Conservation (phyloP, 2,888 invertebrate species). For the Drosophila neoperkinsi region DNA sequence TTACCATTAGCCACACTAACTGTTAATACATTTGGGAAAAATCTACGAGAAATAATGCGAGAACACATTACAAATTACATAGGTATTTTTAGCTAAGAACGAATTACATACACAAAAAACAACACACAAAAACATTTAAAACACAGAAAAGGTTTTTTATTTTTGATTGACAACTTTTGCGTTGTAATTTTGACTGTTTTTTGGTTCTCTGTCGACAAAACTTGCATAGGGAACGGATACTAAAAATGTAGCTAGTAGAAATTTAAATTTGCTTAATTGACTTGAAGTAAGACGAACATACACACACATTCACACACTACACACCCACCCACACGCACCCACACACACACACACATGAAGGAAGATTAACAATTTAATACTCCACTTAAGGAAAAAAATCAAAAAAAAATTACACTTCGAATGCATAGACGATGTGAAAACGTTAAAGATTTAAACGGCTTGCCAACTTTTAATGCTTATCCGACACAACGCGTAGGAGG, state of each 20-base stretch:
- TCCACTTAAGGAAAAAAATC: conserved; percentile 53
- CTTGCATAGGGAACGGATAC: conserved; percentile 40
- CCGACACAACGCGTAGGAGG: conserved; percentile 71
- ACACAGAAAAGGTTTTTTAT: conserved; percentile 3
- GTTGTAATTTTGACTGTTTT: conserved; percentile 29
- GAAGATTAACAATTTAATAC: conserved; percentile 69
- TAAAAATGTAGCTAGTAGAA: conserved; percentile 73
- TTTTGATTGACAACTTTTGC: conserved; percentile 8
- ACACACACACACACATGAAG: conserved; percentile 38
- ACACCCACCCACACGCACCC: conserved; percentile 13
- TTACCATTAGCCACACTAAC: conserved; percentile 38
- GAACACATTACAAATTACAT: conserved; percentile 34
- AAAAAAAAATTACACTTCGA: conserved; percentile 18
- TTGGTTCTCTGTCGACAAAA: conserved; percentile 19
- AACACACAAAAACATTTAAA: conserved; percentile 3
- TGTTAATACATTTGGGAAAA: conserved; percentile 38
- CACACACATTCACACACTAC: conserved; percentile 26
- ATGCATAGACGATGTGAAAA: conserved; percentile 42
- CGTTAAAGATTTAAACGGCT: conserved; percentile 53
- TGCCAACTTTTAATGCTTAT: conserved; percentile 75
- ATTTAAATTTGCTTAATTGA: conserved; percentile 72
- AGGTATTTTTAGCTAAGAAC: conserved; percentile 52
- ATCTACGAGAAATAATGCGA: conserved; percentile 28
- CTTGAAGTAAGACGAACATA: conserved; percentile 36
- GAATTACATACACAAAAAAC: conserved; percentile 40